Conservation (phyloP, 2,113 vertebrate species). For the Gobiocypris rarus region DNA sequence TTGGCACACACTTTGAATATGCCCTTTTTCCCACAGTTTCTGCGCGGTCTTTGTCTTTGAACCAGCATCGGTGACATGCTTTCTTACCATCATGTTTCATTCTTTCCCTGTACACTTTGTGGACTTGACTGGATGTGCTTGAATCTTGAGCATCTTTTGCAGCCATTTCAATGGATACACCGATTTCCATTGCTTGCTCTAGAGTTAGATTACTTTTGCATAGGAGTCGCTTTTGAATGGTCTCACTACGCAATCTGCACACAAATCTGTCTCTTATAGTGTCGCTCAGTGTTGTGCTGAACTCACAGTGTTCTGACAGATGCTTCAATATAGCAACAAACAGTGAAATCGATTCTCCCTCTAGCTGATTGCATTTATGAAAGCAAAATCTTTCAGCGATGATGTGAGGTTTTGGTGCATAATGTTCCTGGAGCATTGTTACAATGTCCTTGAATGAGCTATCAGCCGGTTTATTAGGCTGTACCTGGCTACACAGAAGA, state of each 20-base stretch:
- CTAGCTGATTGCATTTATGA: neutral
- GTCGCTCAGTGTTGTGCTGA: neutral
- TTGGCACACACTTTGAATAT: neutral
- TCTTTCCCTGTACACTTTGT: neutral
- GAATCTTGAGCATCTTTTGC: too few relatives aligned
- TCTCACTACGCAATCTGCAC: neutral
- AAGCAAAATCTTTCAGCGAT: neutral
- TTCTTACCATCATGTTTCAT: neutral
- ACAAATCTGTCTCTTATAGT: neutral
- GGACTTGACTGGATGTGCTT: neutral
- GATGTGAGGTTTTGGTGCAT: neutral
- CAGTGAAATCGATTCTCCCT: neutral
- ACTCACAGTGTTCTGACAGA: neutral
- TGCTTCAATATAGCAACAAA: neutral
- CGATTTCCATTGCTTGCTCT: neutral
- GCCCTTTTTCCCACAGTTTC: conserved; percentile 5
- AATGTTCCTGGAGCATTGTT: neutral
- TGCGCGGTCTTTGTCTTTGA: neutral
- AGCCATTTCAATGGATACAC: too few relatives aligned
- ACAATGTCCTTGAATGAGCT: neutral
- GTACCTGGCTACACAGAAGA: too few relatives aligned
- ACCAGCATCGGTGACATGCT: conserved; percentile 29
- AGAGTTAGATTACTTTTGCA: neutral
- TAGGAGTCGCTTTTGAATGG: neutral
- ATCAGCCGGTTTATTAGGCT: too few relatives aligned